Conservation (phyloP, 2,797 vertebrate species). For the Gymnopithys bicolor region DNA sequence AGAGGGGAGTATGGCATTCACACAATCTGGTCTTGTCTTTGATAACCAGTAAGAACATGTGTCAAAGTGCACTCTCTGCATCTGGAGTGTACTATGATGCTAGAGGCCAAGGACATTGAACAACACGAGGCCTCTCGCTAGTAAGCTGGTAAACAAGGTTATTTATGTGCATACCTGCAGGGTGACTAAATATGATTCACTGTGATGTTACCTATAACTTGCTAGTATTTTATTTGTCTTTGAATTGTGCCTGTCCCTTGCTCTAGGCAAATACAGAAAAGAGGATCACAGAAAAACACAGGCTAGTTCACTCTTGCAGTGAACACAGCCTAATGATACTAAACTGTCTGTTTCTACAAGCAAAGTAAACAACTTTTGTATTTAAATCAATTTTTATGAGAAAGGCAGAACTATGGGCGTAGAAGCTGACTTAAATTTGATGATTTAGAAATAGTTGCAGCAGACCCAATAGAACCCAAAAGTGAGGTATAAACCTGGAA, state of each 20-base stretch:
- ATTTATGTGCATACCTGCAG: slow-evolving; percentile 15
- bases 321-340: not conserved
- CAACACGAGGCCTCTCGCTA: not conserved
- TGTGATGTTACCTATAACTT: not conserved
- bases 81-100: not conserved
- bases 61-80: not conserved
- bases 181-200: slow-evolving; percentile 22
- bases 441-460: not conserved
- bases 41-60: not conserved
- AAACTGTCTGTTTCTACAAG: not conserved
- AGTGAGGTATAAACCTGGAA: not conserved
- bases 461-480: not conserved
- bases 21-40: not conserved
- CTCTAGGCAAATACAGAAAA: not conserved
- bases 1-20: not conserved
- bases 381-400: not conserved
- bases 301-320: not conserved
- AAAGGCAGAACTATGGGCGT: not conserved
- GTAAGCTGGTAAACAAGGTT: slow-evolving; percentile 3
- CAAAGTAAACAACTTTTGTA: not conserved
- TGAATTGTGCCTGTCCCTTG: slow-evolving; percentile 3
- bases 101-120: not conserved
- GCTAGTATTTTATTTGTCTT: slow-evolving; percentile 4
- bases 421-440: not conserved
- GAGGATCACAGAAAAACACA: not conserved